Evolutionary conservation across 2,888 invertebrate genomes (phyloP), one percentile per base, ranked within the genome.

Genomic region (Nebria brevicollis): DNA sequence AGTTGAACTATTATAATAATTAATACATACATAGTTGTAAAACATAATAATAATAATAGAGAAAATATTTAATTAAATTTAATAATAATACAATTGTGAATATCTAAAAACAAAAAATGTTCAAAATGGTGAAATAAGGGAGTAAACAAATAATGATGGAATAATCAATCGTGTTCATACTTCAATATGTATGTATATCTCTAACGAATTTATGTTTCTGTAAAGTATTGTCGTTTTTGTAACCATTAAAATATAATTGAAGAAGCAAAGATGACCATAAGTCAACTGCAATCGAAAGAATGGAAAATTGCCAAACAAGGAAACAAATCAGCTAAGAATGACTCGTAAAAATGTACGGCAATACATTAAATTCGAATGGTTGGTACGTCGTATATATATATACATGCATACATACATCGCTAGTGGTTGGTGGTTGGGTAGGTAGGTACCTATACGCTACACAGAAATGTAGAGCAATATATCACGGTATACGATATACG

Each of bases 401-500:
- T 13, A 54, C 54, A 54, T 54, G 7, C 54, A 54, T 54, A 54
- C 54, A 54, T 34, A 20, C 20, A 20, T 20, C 20, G 20, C 20
- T 34, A 5, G 78, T 64, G 34, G 72, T 10, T 26, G 64, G 11
- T 54, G 65, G 20, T 20, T 20, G 20, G 20, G 20, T 20, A 20
- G 20, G 20, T 20, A 20, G 20, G 20, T 20, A 20, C 20, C 20
- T 20, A 20, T 20, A 20, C 20, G 20, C 65, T 42, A 66, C 26
- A 78, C 64, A 72, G 72, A 81, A 75, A 81, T 81, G 75, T 81
- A 68, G 80, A 76, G 75, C 80, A 81, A 81, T 81, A 81, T 81
- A 81, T 81, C 75, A 81, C 80, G 66, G 75, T 54, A 54, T 54
- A 54, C 54, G 54, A 54, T 54, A 54, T 7, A 54, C 54, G 7